A percentile compares a stretch with the other conserved stretches of the same genome.
Evolutionary conservation across 2,113 vertebrate genomes (phyloP).

Genomic region (Callipepla californica): DNA sequence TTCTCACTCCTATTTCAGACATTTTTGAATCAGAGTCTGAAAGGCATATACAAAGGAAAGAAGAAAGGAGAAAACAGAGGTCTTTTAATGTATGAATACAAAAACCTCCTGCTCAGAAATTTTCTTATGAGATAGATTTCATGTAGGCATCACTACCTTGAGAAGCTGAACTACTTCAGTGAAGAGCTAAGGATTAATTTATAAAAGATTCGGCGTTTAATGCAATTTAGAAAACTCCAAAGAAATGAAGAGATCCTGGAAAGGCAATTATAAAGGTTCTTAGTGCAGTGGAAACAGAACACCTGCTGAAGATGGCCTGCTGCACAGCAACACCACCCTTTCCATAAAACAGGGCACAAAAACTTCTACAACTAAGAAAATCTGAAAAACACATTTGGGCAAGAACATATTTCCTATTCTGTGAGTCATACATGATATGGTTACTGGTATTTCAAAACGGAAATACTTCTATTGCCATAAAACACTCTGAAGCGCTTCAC

Average conservation of each 20-base stretch:
- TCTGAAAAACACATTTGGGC: not conserved
- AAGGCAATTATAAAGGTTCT: not conserved
- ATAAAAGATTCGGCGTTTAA: not conserved
- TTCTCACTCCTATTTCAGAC: not conserved
- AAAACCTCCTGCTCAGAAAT: not conserved
- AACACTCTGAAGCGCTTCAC: not conserved
- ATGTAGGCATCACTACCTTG: not conserved
- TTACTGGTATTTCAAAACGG: not conserved
- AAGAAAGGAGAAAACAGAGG: not conserved
- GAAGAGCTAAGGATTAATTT: not conserved
- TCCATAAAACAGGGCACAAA: not conserved
- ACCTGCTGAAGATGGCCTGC: not conserved
- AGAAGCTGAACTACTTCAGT: not conserved
- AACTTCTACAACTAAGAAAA: not conserved
- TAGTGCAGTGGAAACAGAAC: not conserved
- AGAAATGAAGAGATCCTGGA: not conserved
- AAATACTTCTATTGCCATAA: not conserved
- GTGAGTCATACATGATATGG: not conserved
- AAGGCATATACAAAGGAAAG: not conserved
- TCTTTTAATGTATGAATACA: not conserved
- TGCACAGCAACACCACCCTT: not conserved
- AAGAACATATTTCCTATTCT: not conserved
- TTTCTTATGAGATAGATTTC: not conserved
- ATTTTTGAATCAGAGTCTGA: not conserved
- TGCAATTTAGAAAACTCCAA: not conserved